A percentile compares a stretch with the other conserved stretches of the same genome.
phyloP scores from a whole-genome alignment of 1,140 invertebrate species.

The Ericerus pela region DNA sequence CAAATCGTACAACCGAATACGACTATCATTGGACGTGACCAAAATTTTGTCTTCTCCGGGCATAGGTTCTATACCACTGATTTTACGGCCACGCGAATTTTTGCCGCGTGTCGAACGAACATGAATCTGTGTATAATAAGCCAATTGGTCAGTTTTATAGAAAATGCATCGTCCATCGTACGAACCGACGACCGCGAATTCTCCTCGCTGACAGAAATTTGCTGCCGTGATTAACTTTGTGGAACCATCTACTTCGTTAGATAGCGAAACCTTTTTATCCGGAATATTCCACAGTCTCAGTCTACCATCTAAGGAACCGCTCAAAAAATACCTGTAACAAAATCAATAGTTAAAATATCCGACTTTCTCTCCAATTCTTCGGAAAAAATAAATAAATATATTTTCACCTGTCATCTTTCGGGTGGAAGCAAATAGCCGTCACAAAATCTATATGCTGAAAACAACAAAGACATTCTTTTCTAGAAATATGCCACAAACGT shows the following conservation, averaged over 20 bases:
- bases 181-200: constrained; percentile 93
- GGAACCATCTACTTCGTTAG: constrained; percentile 92
- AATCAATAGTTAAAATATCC: too few species aligned
- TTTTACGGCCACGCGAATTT: constrained; percentile 85
- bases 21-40: constrained; percentile 94
- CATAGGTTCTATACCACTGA: constrained; percentile 94
- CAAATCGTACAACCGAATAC: constrained; percentile 93
- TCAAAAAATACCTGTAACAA: constrained; percentile 92
- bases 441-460: constrained; percentile 99
- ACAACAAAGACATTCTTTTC: constrained; percentile 92
- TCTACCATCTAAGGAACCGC: constrained; percentile 89
- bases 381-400: too few species aligned
- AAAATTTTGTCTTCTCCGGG: constrained; percentile 92
- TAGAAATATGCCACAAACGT: constrained; percentile 89
- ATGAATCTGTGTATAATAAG: constrained; percentile 95
- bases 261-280: constrained; percentile 91
- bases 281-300: constrained; percentile 97
- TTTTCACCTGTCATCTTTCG: constrained; percentile 82
- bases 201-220: constrained; percentile 94
- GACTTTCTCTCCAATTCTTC: too few species aligned
- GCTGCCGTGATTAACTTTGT: constrained; percentile 93
- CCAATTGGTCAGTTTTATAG: constrained; percentile 93
- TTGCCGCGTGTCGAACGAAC: constrained; percentile 86
- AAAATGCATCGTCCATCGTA: constrained; percentile 98
- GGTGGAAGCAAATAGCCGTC: constrained; percentile 96